Base-by-base conservation (phyloP, 2,113 vertebrate species). In the Phyllostomus hastatus region DNA sequence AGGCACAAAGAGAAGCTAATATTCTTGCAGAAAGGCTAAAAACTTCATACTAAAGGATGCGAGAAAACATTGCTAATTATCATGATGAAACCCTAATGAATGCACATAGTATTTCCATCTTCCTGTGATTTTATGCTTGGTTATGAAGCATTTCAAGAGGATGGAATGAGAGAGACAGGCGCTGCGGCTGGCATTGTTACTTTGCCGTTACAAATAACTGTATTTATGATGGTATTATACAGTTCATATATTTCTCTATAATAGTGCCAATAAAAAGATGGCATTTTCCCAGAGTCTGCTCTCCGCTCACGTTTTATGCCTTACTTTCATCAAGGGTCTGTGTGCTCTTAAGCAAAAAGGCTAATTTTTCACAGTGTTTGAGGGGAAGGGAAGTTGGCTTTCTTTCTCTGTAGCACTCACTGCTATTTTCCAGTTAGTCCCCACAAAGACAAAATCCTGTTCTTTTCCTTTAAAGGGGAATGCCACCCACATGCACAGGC, bases 241-340 rank as follows among this genome's bases (percentile, higher is more conserved):
- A 94, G 88, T 83, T 87, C 88, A 46, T 89, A 57, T 94, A 83
- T 75, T 96, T 91, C 91, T 83, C 73, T 72, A 83, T 59, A 70
- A 90, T 5, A 26, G 43, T 91, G 91, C 93, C 93, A 97, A 94
- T 95, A 96, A 96, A 97, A 96, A 76, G 91, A 97, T 97, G 96
- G 90, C 91, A 72, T 95, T 95, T 96, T 96, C 95, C 97, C 97
- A 97, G 85, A 57, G 0, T 76, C 93, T 91, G 82, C 69, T 91
- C 72, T 59, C 84, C 7, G 38, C 57, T 83, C 31, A 2, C 67
- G 80, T 85, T 95, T 95, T 87, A 81, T 90, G 82, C 95, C 94
- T 97, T 95, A 41, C 80, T 95, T 95, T 95, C 59, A 84, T 96
- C 94, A 22, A 85, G 90, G 90, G 88, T 82, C 95, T 96, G 85